phyloP scores from a whole-genome alignment of 2,113 vertebrate species.

The Edolisoma coerulescens region DNA sequence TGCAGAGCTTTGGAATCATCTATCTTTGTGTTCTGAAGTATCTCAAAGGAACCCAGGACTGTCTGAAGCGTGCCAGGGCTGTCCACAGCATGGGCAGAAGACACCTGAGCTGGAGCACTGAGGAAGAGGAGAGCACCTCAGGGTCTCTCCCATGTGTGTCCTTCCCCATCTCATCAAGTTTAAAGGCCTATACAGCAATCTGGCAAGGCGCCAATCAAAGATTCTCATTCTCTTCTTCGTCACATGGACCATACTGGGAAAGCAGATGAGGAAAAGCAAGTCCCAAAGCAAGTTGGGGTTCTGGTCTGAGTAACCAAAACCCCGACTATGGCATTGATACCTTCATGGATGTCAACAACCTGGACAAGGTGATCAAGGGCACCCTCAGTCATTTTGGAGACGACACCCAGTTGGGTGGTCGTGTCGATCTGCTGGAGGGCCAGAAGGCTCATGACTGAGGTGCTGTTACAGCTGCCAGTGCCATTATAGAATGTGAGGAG shows the following conservation, averaged over 20 bases:
- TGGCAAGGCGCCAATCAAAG: background rate
- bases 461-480: background rate
- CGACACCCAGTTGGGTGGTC: background rate
- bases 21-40: too few species aligned
- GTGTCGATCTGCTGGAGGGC: background rate
- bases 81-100: background rate
- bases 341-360: background rate
- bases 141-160: accelerated
- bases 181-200: background rate
- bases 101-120: background rate
- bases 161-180: background rate
- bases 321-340: background rate
- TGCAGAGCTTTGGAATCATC: too few species aligned
- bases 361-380: background rate
- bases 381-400: background rate
- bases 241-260: background rate
- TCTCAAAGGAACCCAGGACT: background rate
- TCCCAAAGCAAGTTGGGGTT: background rate
- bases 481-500: background rate
- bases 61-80: background rate
- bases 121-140: background rate
- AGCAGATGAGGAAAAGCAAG: background rate
- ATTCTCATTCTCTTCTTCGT: background rate
- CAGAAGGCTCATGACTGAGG: background rate
- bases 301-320: background rate